phyloP scores from a whole-genome alignment of 2,888 invertebrate species.

The Biston betularia region DNA sequence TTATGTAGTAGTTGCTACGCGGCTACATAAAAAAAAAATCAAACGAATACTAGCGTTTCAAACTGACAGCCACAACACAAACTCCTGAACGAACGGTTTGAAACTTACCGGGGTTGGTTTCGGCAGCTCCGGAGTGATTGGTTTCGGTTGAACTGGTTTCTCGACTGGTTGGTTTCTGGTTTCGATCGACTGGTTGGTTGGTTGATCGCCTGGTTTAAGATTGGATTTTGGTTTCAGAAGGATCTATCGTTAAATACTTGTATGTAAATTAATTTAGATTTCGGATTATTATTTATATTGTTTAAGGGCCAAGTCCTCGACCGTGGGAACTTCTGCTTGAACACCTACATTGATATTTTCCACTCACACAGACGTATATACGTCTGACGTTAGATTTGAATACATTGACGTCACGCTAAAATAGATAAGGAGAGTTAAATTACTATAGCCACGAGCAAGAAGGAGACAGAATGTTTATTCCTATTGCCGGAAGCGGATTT shows the following conservation, averaged over 20 bases:
- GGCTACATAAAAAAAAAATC: slow-evolving; percentile 6
- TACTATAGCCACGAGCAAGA: too few relatives aligned
- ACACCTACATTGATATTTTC: too few relatives aligned
- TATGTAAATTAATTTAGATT: too few relatives aligned
- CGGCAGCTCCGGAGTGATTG: slow-evolving; percentile 66
- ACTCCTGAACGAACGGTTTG: slow-evolving; percentile 14
- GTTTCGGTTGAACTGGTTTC: slow-evolving; percentile 42
- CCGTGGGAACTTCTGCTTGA: too few relatives aligned
- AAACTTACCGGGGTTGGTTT: slow-evolving; percentile 77
- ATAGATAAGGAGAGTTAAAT: too few relatives aligned
- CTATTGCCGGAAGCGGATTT: too few relatives aligned
- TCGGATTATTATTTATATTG: background rate
- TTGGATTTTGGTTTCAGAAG: background rate
- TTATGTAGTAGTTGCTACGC: slow-evolving; percentile 8
- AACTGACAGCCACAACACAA: slow-evolving; percentile 46
- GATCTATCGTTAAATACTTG: background rate
- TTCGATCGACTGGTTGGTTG: slow-evolving; percentile 11
- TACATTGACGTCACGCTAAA: too few relatives aligned
- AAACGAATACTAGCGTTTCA: slow-evolving; percentile 43
- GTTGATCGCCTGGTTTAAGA: slow-evolving; percentile 9
- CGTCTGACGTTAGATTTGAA: too few relatives aligned
- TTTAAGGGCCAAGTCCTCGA: too few relatives aligned
- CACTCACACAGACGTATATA: too few relatives aligned
- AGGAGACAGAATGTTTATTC: too few relatives aligned
- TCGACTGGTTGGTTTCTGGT: slow-evolving; percentile 25